Evolutionary conservation across 2,113 vertebrate species (phyloP).

Genomic region (Thryonomys swinderianus): DNA sequence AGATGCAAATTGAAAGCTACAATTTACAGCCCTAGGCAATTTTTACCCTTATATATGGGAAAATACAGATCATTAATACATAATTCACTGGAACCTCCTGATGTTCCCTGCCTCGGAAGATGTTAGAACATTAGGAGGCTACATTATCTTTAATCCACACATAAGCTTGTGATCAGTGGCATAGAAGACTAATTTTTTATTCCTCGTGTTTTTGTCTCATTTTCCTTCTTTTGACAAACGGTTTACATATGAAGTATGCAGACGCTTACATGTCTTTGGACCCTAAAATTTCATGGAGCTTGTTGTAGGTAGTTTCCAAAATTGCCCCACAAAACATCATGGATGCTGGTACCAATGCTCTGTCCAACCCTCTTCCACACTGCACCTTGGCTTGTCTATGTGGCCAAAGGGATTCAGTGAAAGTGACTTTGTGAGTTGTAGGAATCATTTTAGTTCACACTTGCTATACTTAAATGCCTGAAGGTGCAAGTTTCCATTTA

Average conservation of each 20-base stretch:
- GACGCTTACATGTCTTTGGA: neutral
- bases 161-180: slow-evolving; percentile 54
- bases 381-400: neutral
- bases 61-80: slow-evolving; percentile 81
- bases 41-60: slow-evolving; percentile 78
- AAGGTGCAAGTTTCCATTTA: neutral
- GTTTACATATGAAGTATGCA: slow-evolving; percentile 16
- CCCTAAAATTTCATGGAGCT: neutral
- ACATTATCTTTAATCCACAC: slow-evolving; percentile 51
- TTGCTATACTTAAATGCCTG: neutral
- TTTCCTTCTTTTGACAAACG: neutral
- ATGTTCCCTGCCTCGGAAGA: slow-evolving; percentile 42
- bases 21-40: slow-evolving; percentile 79
- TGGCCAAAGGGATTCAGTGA: neutral
- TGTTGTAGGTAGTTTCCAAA: neutral
- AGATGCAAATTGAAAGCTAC: slow-evolving; percentile 86
- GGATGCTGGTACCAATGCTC: neutral
- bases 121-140: slow-evolving; percentile 39
- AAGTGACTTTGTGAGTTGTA: neutral
- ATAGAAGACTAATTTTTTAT: slow-evolving; percentile 44
- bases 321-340: neutral
- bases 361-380: neutral
- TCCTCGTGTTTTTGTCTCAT: neutral
- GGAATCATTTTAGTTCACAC: neutral
- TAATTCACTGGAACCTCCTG: slow-evolving; percentile 59